A percentile compares a stretch with the other conserved stretches of the same genome.
Evolutionary conservation across 2,113 vertebrate species (phyloP).

Genomic region (Trogon melanurus): DNA sequence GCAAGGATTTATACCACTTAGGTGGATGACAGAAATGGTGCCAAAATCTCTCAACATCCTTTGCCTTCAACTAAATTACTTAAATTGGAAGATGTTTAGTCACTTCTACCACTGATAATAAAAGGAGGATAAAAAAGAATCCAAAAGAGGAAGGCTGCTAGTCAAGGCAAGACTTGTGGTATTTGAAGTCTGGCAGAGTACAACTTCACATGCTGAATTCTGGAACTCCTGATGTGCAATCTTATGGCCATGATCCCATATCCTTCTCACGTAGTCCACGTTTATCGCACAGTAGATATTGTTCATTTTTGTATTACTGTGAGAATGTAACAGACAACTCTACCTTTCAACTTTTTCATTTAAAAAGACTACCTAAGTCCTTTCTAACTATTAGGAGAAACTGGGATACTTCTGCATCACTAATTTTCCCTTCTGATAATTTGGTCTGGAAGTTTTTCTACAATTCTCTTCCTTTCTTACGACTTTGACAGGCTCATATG

Average conservation of each 20-base stretch:
- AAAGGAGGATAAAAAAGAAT: neutral
- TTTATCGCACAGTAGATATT: neutral
- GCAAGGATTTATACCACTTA: neutral
- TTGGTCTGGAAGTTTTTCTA: neutral
- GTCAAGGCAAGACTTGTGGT: neutral
- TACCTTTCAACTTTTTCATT: neutral
- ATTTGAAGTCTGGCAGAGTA: neutral
- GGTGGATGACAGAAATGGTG: neutral
- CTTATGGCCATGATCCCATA: neutral
- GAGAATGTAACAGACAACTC: neutral
- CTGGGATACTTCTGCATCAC: neutral
- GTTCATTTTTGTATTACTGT: neutral
- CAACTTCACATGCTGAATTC: neutral
- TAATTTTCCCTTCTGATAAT: neutral
- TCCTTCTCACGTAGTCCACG: accelerated
- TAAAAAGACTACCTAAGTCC: neutral
- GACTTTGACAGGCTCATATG: neutral
- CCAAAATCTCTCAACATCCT: constrained; percentile 20
- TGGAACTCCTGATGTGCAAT: neutral
- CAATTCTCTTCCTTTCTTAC: neutral
- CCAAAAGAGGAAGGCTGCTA: neutral
- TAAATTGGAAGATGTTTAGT: neutral
- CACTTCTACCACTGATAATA: neutral
- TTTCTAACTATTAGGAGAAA: neutral
- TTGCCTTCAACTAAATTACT: neutral